These are phyloP conservation scores for Pissodes strobi DNA, from an alignment of 1,140 invertebrate species.

Conservation along the genomic window DNA sequence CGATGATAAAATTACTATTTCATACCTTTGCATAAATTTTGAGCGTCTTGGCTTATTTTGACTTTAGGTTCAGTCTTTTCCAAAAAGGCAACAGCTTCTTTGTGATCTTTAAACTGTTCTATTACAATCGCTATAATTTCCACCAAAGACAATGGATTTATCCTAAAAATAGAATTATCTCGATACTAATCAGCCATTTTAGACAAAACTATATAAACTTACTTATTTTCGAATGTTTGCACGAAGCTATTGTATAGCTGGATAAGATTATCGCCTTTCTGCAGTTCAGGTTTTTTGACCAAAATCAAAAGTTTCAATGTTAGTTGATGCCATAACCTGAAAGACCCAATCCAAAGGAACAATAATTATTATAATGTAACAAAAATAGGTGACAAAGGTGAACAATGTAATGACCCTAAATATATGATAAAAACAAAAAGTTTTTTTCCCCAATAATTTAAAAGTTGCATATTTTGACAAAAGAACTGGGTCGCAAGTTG, in stretches of 20 bases:
- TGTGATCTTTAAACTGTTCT: conserved; percentile 78
- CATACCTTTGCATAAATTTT: conserved; percentile 73
- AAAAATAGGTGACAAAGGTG: too few relatives aligned
- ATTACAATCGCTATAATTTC: conserved; percentile 84
- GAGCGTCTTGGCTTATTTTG: conserved; percentile 84
- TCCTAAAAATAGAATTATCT: conserved; percentile 65
- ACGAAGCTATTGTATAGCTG: conserved; percentile 92
- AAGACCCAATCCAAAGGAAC: too few relatives aligned
- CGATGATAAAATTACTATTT: too few relatives aligned
- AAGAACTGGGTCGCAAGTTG: too few relatives aligned
- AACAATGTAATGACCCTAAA: too few relatives aligned
- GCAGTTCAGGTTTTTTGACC: conserved; percentile 78
- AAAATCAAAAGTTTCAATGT: conserved; percentile 84
- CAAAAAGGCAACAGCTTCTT: conserved; percentile 82
- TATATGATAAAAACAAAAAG: too few relatives aligned
- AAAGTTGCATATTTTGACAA: too few relatives aligned
- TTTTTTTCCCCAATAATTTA: too few relatives aligned
- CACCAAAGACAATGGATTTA: conserved; percentile 89
- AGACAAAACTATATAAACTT: conserved; percentile 51
- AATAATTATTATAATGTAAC: too few relatives aligned
- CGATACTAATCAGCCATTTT: conserved; percentile 20
- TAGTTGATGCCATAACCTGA: conserved; percentile 94
- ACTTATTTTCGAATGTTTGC: conserved; percentile 94
- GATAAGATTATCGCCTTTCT: conserved; percentile 78
- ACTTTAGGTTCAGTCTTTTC: conserved; percentile 88